Percentiles rank a stretch among this genome's conserved stretches.
These are phyloP conservation scores for Zosterops hypoxanthus DNA, from an alignment of 2,113 vertebrate genomes.

Conservation along the genomic window DNA sequence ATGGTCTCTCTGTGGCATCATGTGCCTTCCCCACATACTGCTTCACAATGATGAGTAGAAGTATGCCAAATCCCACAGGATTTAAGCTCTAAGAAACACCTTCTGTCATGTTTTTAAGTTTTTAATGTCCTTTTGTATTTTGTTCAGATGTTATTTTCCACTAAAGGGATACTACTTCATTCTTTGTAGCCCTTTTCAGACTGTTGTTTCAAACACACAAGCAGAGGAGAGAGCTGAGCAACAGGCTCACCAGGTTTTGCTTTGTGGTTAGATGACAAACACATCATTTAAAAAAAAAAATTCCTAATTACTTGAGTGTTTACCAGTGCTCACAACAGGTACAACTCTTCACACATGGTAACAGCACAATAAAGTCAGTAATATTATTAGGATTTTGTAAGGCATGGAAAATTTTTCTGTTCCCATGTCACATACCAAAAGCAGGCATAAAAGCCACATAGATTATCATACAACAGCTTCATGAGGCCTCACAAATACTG, in stretches of 20 bases:
- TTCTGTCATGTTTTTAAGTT: background rate
- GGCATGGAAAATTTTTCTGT: background rate
- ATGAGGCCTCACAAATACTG: background rate
- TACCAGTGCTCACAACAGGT: background rate
- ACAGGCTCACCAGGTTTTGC: background rate
- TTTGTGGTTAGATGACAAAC: background rate
- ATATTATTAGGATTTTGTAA: background rate
- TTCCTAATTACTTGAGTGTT: background rate
- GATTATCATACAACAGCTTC: background rate
- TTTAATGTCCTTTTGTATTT: background rate
- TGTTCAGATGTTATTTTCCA: background rate
- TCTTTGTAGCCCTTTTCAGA: background rate
- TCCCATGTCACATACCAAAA: background rate
- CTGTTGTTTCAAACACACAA: background rate
- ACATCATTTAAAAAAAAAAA: background rate
- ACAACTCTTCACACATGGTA: background rate
- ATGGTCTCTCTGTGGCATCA: background rate
- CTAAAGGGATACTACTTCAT: background rate
- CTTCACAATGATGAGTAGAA: background rate
- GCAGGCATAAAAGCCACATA: background rate
- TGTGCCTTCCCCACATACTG: background rate
- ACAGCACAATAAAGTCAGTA: background rate
- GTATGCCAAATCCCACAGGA: background rate
- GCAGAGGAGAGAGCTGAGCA: background rate
- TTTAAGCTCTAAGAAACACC: background rate